Base-by-base conservation (phyloP, 1,140 invertebrate genomes). In the Bombus waltoni region DNA sequence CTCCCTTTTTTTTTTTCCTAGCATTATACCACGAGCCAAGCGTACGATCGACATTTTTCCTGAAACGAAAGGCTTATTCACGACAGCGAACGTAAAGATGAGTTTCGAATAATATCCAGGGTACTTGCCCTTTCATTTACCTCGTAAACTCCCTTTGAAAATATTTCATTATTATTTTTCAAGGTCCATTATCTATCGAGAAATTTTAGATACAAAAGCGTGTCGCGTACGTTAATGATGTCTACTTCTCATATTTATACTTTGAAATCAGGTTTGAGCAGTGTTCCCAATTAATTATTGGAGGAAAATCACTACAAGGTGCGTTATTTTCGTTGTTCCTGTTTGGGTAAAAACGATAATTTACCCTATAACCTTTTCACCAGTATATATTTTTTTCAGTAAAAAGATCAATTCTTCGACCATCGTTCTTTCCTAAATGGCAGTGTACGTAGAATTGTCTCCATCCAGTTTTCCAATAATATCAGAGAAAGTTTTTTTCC, bases 61-160 rank as follows among this genome's bases (percentile, higher is more conserved):
- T 72, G 10, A 13, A 59, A 62, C 15, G 73, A 32, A 47, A 38
- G 71, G 42, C 35, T 71, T 57, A 40, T 72, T 57, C 38, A 25
- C 2, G 28, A 11, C 18, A 22, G 10, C 8, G 13, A 28, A 35
- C 3, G 18, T 3, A 18, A 35, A 38, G 35, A 40, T 22, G 38
- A 42, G 35, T 62, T 62, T 42, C 8, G 66, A 59, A 42, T 71
- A 72, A 72, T 44, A 81, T 72, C 25, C 47, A 10, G 68, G 28
- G 62, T 40, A 73, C 35, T 72, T 62, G 22, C n/a, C 66, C 35
- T 81, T 62, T 72, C 47, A 38, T 72, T 72, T 44, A 42, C 38
- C 53, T 72, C n/a, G 28, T 42, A n/a, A 72, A 81, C 3, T 22
- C 32, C 13, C 9, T 53, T 71, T 10, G 22, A 59, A 4, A 40